Conservation (phyloP, 2,113 vertebrate genomes). For the Seriola quinqueradiata region DNA sequence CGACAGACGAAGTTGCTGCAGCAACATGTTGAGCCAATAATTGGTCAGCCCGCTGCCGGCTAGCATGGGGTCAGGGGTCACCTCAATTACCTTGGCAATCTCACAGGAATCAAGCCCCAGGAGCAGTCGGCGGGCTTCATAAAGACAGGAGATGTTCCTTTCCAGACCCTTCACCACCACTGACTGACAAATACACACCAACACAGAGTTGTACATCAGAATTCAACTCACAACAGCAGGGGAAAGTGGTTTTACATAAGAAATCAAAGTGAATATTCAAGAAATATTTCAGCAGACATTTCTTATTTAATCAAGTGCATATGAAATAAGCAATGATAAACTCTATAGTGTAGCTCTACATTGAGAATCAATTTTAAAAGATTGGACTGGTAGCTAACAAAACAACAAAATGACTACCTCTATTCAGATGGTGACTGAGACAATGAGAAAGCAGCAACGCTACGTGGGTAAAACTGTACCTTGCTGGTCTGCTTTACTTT, state of each 20-base stretch:
- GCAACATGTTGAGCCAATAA: constrained; percentile 84
- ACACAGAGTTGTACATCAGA: constrained; percentile 25
- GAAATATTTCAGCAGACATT: constrained; percentile 20
- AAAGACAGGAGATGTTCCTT: constrained; percentile 82
- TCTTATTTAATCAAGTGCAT: not conserved
- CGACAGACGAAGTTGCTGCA: constrained; percentile 83
- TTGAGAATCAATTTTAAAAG: not conserved
- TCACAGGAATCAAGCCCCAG: constrained; percentile 81
- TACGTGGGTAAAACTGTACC: constrained; percentile 61
- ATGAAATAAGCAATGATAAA: constrained; percentile 11
- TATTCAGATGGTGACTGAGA: not conserved
- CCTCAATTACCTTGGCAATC: constrained; percentile 62
- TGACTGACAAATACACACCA: constrained; percentile 76
- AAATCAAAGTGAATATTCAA: constrained; percentile 17
- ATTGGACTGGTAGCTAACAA: not conserved
- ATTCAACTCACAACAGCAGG: constrained; percentile 19
- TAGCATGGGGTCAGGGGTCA: constrained; percentile 68
- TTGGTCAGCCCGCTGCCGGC: constrained; percentile 70
- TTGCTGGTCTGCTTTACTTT: constrained; percentile 87
- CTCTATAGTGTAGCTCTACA: not conserved
- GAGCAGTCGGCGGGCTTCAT: constrained; percentile 82
- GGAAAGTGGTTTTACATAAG: constrained; percentile 11
- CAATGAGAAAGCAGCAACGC: constrained; percentile 17
- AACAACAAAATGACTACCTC: not conserved
- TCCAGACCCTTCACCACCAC: constrained; percentile 87